A percentile compares a stretch with the other conserved stretches of the same genome.
Evolutionary conservation across 2,113 vertebrate species (phyloP).

Genomic region (Emydura subglobosa): DNA sequence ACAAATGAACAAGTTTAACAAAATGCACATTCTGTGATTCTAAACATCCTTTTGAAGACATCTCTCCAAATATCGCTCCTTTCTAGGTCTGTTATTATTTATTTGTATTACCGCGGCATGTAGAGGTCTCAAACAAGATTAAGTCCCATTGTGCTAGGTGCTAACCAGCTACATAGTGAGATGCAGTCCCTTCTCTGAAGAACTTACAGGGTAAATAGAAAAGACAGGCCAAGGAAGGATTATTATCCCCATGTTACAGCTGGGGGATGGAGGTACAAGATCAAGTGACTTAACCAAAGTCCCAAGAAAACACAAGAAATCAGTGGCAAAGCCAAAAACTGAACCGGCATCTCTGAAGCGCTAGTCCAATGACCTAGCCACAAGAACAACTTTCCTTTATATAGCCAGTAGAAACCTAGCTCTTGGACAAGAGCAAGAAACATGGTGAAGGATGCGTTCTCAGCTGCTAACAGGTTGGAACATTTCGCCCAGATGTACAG

Average conservation of each 20-base stretch:
- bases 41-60: conserved; percentile 25
- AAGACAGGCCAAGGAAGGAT: not conserved
- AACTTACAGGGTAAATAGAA: not conserved
- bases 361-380: not conserved
- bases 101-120: not conserved
- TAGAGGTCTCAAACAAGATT: not conserved
- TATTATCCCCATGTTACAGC: conserved; percentile 3
- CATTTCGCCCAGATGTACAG: not conserved
- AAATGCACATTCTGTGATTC: conserved; percentile 49
- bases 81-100: not conserved
- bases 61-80: not conserved
- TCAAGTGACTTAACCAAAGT: not conserved
- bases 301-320: not conserved
- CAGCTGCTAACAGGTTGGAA: not conserved
- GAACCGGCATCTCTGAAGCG: not conserved
- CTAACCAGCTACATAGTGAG: not conserved
- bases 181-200: not conserved
- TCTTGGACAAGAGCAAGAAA: not conserved
- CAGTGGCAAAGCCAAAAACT: not conserved
- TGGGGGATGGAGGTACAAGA: not conserved
- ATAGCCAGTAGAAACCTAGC: not conserved
- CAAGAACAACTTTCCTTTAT: not conserved
- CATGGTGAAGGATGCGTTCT: not conserved
- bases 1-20: conserved; percentile 76
- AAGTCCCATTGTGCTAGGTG: not conserved